These are phyloP conservation scores for Batillaria attramentaria DNA, from an alignment of 1,140 invertebrate species.

Conservation along the genomic window DNA sequence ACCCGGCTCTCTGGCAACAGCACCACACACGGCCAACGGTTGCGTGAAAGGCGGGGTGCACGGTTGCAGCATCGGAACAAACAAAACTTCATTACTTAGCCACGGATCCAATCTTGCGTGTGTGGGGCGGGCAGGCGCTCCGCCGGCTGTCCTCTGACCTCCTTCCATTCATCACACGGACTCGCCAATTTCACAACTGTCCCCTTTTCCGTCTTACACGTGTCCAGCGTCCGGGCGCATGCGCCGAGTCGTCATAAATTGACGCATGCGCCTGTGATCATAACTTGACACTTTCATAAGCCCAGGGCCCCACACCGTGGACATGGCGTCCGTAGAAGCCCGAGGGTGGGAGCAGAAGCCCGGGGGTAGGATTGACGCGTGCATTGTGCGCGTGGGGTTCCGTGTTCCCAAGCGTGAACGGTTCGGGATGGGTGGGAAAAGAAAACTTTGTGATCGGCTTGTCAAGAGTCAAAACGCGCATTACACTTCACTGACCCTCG, in stretches of 20 bases:
- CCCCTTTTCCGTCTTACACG: constrained; percentile 23
- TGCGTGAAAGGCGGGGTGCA: not conserved
- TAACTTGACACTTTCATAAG: constrained; percentile 20
- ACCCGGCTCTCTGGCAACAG: no score
- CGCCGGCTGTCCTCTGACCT: constrained; percentile 26
- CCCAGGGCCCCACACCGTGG: not conserved
- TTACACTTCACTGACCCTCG: not conserved
- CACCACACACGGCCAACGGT: not conserved
- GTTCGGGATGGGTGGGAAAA: not conserved
- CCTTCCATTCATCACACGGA: constrained; percentile 31
- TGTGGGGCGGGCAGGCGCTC: constrained; percentile 28
- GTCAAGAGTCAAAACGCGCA: constrained; percentile 12
- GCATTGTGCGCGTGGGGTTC: not conserved
- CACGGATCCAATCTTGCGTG: constrained; percentile 33
- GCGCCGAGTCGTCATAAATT: constrained; percentile 28
- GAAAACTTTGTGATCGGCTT: constrained; percentile 18
- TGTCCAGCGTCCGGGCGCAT: constrained; percentile 30
- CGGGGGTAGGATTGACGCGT: constrained; percentile 13
- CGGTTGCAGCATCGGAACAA: constrained; percentile 23
- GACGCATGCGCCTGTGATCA: constrained; percentile 30
- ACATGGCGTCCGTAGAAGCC: no score
- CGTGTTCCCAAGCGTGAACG: constrained; percentile 6
- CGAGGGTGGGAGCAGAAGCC: no score
- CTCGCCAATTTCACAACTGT: constrained; percentile 35
- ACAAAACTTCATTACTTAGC: constrained; percentile 38